Conservation (phyloP, 1,140 invertebrate genomes). For the Eurytemora carolleeae region DNA sequence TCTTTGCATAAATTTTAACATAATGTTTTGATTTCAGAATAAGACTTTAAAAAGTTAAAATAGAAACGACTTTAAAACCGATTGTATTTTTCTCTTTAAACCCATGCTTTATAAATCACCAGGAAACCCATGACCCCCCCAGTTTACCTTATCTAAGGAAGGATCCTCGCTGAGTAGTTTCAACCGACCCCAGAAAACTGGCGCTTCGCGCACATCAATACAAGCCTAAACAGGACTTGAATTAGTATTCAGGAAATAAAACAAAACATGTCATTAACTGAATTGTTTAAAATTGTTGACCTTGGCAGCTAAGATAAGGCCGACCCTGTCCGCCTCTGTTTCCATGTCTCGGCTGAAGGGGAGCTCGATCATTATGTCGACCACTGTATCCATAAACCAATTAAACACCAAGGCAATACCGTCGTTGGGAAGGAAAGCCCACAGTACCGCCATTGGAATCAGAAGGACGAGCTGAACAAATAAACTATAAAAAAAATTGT, state of each 20-base stretch:
- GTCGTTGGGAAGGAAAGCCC: background rate
- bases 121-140: too few species aligned
- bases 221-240: too few species aligned
- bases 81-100: too few species aligned
- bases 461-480: background rate
- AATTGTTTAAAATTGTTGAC: too few species aligned
- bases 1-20: too few species aligned
- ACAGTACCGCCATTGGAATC: background rate
- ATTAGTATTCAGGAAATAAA: too few species aligned
- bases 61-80: too few species aligned
- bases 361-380: background rate
- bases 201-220: background rate
- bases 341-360: background rate
- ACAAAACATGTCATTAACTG: too few species aligned
- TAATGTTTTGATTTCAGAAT: too few species aligned
- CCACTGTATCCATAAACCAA: background rate
- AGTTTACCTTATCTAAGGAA: background rate
- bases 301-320: background rate
- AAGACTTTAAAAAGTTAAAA: too few species aligned
- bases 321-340: background rate
- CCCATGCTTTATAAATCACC: too few species aligned
- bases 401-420: background rate
- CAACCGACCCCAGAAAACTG: background rate
- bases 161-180: background rate
- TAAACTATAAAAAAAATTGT: too few species aligned